These are phyloP conservation scores for Pomacea maculata DNA, from an alignment of 1,140 invertebrate species.

Conservation along the genomic window DNA sequence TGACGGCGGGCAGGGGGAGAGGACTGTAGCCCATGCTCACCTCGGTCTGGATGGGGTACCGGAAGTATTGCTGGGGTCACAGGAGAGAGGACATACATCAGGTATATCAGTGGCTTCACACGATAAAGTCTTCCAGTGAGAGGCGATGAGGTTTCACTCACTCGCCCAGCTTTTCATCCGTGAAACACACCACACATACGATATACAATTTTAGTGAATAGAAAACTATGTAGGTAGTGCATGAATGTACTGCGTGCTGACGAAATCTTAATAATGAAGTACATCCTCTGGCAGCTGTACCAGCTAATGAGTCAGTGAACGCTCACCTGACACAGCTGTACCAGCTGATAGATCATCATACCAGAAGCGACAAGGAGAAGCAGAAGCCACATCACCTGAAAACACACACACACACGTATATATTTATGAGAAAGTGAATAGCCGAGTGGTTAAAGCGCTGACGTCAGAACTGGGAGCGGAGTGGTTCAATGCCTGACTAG, in stretches of 20 bases:
- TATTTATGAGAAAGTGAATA: no score
- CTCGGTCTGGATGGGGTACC: not conserved
- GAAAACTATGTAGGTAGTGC: no score
- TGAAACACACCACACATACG: not conserved
- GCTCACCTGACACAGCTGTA: not conserved
- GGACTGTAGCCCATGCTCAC: slow-evolving; percentile 10
- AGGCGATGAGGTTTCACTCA: no score
- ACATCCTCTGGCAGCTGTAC: not conserved
- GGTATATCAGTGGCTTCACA: no score
- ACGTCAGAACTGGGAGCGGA: no score
- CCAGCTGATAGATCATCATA: not conserved
- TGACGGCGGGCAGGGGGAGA: slow-evolving; percentile 13
- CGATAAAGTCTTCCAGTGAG: no score
- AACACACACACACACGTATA: not conserved
- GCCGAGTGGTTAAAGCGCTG: no score
- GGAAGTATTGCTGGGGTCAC: not conserved
- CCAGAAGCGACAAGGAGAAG: not conserved
- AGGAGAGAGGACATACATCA: no score
- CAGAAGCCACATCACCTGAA: slow-evolving; percentile 7
- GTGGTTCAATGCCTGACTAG: no score
- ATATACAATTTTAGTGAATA: no score
- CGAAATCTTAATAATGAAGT: no score
- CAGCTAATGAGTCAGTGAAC: no score
- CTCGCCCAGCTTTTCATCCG: not conserved
- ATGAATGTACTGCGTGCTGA: not conserved